Evolutionary conservation across 2,888 invertebrate species (phyloP).

Genomic region (Lepidocyrtoides sp.): DNA sequence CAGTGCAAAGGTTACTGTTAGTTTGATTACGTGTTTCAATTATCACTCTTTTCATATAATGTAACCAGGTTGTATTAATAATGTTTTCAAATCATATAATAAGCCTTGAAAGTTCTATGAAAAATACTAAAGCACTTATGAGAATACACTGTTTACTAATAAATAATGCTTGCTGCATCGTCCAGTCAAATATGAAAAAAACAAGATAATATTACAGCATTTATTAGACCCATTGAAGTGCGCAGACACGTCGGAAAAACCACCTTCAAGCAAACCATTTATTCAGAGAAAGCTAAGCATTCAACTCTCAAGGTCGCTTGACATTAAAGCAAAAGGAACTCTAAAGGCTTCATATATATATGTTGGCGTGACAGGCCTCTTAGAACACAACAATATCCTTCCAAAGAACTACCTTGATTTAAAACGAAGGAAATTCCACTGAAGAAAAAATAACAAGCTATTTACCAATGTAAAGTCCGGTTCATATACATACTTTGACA

Average conservation of each 20-base stretch:
- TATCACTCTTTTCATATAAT: too few relatives aligned
- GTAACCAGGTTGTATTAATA: too few relatives aligned
- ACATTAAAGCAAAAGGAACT: neutral
- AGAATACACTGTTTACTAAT: too few relatives aligned
- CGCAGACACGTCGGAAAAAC: neutral
- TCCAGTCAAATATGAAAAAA: too few relatives aligned
- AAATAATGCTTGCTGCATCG: too few relatives aligned
- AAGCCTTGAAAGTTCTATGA: too few relatives aligned
- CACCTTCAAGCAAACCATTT: neutral
- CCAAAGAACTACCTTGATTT: constrained; percentile 20
- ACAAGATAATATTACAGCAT: too few relatives aligned
- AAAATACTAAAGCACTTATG: too few relatives aligned
- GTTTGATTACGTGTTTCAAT: too few relatives aligned
- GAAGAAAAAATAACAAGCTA: neutral
- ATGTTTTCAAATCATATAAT: too few relatives aligned
- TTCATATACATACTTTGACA: constrained; percentile 25
- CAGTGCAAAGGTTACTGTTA: too few relatives aligned
- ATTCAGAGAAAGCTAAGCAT: constrained; percentile 5
- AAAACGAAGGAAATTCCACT: too few relatives aligned
- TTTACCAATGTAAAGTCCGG: constrained; percentile 47
- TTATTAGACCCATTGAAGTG: neutral
- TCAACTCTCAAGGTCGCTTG: neutral
- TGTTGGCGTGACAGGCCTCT: neutral
- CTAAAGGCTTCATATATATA: neutral
- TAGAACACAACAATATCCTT: neutral